Evolutionary conservation across 2,888 invertebrate species (phyloP).

Genomic region (Lasius platythorax): DNA sequence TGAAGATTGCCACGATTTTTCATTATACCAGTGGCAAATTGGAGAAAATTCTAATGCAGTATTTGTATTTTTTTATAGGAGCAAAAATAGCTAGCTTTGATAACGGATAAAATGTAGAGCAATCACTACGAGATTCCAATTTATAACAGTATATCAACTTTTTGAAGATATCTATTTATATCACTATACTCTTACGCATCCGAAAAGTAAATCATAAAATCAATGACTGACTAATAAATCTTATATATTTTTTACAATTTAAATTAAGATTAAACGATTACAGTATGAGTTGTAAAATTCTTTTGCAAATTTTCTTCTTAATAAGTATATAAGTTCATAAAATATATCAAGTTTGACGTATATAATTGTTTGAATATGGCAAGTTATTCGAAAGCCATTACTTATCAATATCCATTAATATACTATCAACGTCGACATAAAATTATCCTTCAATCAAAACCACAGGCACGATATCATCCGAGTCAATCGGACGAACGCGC

Average conservation of each 20-base stretch:
- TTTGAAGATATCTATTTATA: neutral
- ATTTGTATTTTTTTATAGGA: constrained; percentile 22
- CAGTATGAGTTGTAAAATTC: neutral
- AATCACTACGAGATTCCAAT: neutral
- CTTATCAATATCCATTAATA: neutral
- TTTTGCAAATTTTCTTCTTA: neutral
- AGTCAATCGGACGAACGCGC: neutral
- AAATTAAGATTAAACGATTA: neutral
- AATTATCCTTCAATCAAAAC: constrained; percentile 1
- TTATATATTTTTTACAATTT: neutral
- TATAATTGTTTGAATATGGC: neutral
- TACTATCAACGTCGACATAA: neutral
- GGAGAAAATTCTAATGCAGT: constrained; percentile 21
- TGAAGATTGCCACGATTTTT: constrained; percentile 55
- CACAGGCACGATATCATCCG: neutral
- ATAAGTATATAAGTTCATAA: neutral
- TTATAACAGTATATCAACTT: neutral
- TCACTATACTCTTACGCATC: neutral
- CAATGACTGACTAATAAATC: neutral
- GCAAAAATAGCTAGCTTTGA: constrained; percentile 25
- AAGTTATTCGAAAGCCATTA: neutral
- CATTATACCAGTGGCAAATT: constrained; percentile 48
- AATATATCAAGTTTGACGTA: neutral
- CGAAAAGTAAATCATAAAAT: neutral
- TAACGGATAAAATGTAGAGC: constrained; percentile 28